Base-by-base conservation (phyloP, 53 echinoderm and acorn worm genomes). In the Actinopyga echinites region DNA sequence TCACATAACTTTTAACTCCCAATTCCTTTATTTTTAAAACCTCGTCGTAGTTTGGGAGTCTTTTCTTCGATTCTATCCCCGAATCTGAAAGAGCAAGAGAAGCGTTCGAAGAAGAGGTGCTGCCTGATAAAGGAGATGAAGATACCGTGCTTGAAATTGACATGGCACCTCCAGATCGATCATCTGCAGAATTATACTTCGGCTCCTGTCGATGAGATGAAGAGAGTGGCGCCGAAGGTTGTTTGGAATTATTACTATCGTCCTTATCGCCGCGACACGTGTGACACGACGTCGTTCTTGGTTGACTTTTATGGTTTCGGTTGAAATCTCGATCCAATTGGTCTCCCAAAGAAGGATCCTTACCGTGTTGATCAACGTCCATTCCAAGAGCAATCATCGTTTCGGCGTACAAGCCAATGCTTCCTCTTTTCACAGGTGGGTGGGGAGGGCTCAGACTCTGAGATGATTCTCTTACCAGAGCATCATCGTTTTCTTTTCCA, bases 391-490 rank as follows among this genome's bases (percentile, higher is more conserved):
- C 80, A n/a, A 80, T 1, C 80, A 80, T 80, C 0, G 80, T 80
- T 44, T 80, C 80, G 59, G n/a, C 60, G 44, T 80, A 80, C 21
- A 80, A 80, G 6, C 80, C 80, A 24, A 80, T 80, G 62, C 80
- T 80, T 10, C 24, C 40, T 38, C 80, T 56, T 25, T 80, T 59
- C 29, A 61, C n/a, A 5, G 53, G 75, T 12, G 22, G 75, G 20
- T 75, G 53, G 32, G 75, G 75, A 30, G 55, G 54, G 3, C 44
- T 44, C 8, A 44, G 44, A 11, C 8, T 44, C 4, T 44, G 44
- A 44, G 44, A 44, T 44, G 44, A 8, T 44, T 44, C 11, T 9
- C 8, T 7, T 44, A 13, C 44, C 12, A 7, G 12, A 13, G 44
- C 12, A 44, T 44, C 44, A 44, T 44, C 8, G 10, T 13, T 9